These are phyloP conservation scores for Merodon equestris DNA, from an alignment of 2,888 invertebrate genomes.

Conservation along the genomic window DNA sequence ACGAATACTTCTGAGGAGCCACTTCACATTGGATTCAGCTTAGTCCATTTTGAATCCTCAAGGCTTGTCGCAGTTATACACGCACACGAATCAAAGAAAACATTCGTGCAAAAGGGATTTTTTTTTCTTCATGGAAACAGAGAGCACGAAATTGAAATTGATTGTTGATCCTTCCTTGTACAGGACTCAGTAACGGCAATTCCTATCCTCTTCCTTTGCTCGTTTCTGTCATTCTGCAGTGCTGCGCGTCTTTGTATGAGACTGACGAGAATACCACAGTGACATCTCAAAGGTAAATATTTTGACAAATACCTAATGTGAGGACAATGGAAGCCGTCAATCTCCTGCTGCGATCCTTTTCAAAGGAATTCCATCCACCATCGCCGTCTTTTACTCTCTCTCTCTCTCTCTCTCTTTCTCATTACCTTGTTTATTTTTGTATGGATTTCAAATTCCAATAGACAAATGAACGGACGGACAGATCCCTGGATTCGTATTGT, in stretches of 20 bases:
- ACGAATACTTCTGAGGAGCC: conserved; percentile 30
- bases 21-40: conserved; percentile 49
- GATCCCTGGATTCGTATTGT: not conserved
- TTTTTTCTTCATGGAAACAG: conserved; percentile 8
- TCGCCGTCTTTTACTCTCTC: not conserved
- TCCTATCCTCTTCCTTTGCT: conserved; percentile 18
- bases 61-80: conserved; percentile 32
- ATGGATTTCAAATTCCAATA: conserved; percentile 16
- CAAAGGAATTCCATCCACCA: conserved; percentile 28
- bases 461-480: conserved; percentile 21
- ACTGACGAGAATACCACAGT: conserved; percentile 43
- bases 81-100: no score
- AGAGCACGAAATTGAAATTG: conserved; percentile 31
- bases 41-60: conserved; percentile 42
- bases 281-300: conserved; percentile 71
- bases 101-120: not conserved
- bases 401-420: not conserved
- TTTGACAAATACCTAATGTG: conserved; percentile 71
- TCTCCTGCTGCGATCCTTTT: conserved; percentile 61
- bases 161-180: conserved; percentile 14
- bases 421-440: no score
- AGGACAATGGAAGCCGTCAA: conserved; percentile 69
- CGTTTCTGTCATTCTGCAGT: no score
- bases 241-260: no score
- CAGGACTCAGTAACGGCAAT: conserved; percentile 11